Base-by-base conservation (phyloP, 2,888 invertebrate species). In the Pteria penguin region DNA sequence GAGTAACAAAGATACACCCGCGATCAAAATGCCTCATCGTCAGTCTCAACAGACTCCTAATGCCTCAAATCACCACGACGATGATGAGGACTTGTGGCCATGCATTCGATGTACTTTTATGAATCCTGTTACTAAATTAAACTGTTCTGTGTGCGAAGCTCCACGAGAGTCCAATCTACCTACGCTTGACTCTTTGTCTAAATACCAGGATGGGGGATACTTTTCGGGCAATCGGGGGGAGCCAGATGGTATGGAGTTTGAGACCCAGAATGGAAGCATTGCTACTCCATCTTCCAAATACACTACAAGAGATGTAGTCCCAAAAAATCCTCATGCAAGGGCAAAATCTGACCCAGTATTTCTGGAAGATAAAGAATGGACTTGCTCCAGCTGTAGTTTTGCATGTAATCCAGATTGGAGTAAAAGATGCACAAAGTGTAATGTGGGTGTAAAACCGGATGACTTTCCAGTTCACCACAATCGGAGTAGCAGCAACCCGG, bases 381-480 rank as follows among this genome's bases (percentile, higher is more conserved):
- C 96, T 82, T 97, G 97, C 93, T 94, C 94, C 76, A 95, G 96
- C 92, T 97, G 97, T 92, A 96, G 96, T 91, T 97, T 96, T 93
- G 95, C 96, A 79, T 96, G 96, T 92, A 96, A 97, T 93, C 95
- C 95, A 81, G 94, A 96, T 90, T 95, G 95, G 94, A 95, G 95
- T 80, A 95, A 95, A 63, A 94, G 94, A 84, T 97, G 97, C 92
- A 96, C 96, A 93, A 96, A 96, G 85, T 97, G 97, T 90, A 95
- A 95, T 87, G 95, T 69, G 67, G 81, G 75, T 2, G 31, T 31
- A n/a, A 62, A 62, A 27, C 74, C 74, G 18, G 55, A 26, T 45
- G 57, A 63, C 31, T 31, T 65, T n/a, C 27, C 62, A 58, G 57
- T 36, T 18, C 62, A 65, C 58, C 70, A 65, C n/a, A 62, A 52